These are phyloP conservation scores for Germaria angustata DNA, from an alignment of 2,888 invertebrate genomes.

Conservation along the genomic window DNA sequence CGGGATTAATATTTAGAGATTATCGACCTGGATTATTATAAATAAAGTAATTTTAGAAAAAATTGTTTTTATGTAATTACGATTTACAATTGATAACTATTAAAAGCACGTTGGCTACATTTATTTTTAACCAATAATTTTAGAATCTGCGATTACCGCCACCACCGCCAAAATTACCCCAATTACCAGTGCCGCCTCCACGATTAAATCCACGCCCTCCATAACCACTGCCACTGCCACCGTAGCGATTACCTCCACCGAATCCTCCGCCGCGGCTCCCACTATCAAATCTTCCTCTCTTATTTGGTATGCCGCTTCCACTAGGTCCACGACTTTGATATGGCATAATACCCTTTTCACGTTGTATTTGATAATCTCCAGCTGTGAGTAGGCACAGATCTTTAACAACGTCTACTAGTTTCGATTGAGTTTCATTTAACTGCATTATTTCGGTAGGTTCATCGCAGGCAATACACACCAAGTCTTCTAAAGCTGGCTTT, in stretches of 20 bases:
- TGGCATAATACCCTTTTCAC: slow-evolving; percentile 80
- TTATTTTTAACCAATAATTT: not conserved
- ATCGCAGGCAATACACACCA: slow-evolving; percentile 89
- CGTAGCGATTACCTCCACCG: slow-evolving; percentile 29
- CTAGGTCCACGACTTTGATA: slow-evolving; percentile 73
- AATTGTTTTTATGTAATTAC: too few relatives aligned
- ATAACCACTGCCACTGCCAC: slow-evolving; percentile 47
- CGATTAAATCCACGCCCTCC: slow-evolving; percentile 42
- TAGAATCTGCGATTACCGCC: slow-evolving; percentile 57
- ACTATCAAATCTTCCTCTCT: slow-evolving; percentile 70
- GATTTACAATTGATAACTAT: not conserved
- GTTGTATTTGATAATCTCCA: slow-evolving; percentile 86
- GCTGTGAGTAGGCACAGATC: slow-evolving; percentile 89
- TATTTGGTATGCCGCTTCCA: slow-evolving; percentile 70
- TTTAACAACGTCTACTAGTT: slow-evolving; percentile 86
- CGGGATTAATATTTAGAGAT: too few relatives aligned
- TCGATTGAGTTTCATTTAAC: slow-evolving; percentile 71
- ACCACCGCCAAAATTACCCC: slow-evolving; percentile 22
- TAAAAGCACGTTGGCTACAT: not conserved
- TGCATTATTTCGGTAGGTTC: slow-evolving; percentile 89
- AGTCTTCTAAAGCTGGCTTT: slow-evolving; percentile 92
- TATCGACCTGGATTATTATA: too few relatives aligned
- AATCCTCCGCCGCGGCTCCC: slow-evolving; percentile 65
- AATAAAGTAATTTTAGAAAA: too few relatives aligned
- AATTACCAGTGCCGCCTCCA: slow-evolving; percentile 52